Base-by-base conservation (phyloP, 2,797 vertebrate genomes). In the Garrulus glandarius region DNA sequence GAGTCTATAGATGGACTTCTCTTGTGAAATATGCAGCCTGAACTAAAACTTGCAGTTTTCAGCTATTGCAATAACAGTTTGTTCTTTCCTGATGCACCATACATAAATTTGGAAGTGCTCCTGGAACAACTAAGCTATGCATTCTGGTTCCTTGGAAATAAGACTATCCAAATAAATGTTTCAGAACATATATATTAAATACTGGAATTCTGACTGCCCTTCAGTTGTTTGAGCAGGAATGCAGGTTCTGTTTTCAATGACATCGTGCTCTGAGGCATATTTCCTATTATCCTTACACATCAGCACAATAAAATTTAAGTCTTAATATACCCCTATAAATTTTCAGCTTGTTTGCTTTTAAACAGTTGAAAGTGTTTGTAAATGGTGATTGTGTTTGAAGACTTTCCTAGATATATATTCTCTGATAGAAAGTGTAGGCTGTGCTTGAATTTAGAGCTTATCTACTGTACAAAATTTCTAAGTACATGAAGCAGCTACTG, bases 361-460 rank as follows among this genome's bases (percentile, higher is more conserved):
- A 63, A 74, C 34, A 79, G 47, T 81, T 86, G 53, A 47, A 92
- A 79, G 39, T 61, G 27, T 82, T 90, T 93, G 59, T 76, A 37
- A 34, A 29, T 50, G 29, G 10, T 92, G 55, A 85, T 89, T 23
- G 13, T 63, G 36, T 93, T 83, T 41, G 20, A 72, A 84, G 84
- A 82, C 34, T 87, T 95, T 61, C 9, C 47, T 85, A 29, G 53
- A 47, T 65, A 47, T 22, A 49, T 74, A 29, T 87, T 68, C 78
- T 83, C 49, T 27, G 30, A 22, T n/a, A 87, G 46, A 86, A 96
- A 57, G 16, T n/a, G 26, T 63, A 68, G 63, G 20, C 34, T 34
- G 11, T 59, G 63, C 79, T 92, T 96, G 55, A 96, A 90, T 83
- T 55, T 55, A 63, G 63, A 53, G 39, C 92, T 90, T 89, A 84